Evolutionary conservation across 2,888 invertebrate genomes (phyloP).

Genomic region (Drosophila sordidula): DNA sequence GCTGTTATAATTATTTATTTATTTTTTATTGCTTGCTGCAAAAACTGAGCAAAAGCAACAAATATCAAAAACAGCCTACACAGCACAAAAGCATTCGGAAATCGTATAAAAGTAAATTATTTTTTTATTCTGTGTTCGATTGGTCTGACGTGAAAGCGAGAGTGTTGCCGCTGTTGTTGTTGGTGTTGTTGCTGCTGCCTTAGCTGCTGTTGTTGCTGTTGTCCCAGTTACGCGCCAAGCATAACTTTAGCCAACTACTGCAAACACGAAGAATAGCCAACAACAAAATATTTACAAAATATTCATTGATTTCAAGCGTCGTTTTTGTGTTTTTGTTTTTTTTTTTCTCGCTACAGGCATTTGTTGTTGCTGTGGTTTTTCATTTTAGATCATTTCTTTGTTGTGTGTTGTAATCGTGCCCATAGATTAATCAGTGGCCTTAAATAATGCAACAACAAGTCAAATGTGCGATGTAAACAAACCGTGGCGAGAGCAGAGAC

Average conservation of each 20-base stretch:
- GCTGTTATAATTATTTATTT: neutral
- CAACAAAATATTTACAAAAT: slow-evolving; percentile 51
- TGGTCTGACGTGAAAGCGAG: slow-evolving; percentile 71
- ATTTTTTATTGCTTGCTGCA: neutral
- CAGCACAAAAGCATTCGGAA: slow-evolving; percentile 1
- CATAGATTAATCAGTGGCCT: slow-evolving; percentile 49
- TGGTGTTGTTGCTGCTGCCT: slow-evolving; percentile 6
- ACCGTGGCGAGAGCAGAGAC: neutral
- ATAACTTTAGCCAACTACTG: slow-evolving; percentile 67
- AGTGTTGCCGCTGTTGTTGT: slow-evolving; percentile 53
- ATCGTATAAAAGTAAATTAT: slow-evolving; percentile 13
- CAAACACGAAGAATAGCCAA: slow-evolving; percentile 32
- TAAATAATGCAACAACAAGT: slow-evolving; percentile 31
- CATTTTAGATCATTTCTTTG: slow-evolving; percentile 58
- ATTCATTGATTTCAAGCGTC: slow-evolving; percentile 71
- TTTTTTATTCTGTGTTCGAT: slow-evolving; percentile 68
- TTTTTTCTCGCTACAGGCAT: neutral
- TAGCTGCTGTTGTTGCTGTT: slow-evolving; percentile 34
- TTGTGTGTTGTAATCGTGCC: slow-evolving; percentile 40
- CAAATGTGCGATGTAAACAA: slow-evolving; percentile 12
- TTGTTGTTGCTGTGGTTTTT: slow-evolving; percentile 39
- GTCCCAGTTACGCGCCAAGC: slow-evolving; percentile 80
- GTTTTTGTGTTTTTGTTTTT: slow-evolving; percentile 21
- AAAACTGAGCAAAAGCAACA: neutral
- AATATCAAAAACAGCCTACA: slow-evolving; percentile 2